These are phyloP conservation scores for Xanthia togata DNA, from an alignment of 2,888 invertebrate species.

Conservation along the genomic window DNA sequence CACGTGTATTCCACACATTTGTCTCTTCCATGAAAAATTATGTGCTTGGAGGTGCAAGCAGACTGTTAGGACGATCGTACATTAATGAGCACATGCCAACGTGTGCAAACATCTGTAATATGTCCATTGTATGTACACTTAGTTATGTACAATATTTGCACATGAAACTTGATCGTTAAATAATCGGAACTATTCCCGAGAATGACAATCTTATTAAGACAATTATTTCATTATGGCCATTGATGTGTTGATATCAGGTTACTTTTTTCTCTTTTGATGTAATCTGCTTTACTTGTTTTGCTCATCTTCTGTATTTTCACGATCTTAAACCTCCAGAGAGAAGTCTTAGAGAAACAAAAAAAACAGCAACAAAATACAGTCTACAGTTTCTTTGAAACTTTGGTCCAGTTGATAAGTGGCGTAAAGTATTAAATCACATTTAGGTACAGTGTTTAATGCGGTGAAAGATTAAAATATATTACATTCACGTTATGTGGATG, in stretches of 20 bases:
- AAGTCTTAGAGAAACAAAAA: background rate
- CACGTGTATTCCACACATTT: constrained; percentile 14
- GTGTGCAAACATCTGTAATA: constrained; percentile 20
- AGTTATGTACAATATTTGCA: constrained; percentile 29
- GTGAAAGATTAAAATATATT: background rate
- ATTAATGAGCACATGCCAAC: constrained; percentile 28
- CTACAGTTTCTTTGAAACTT: background rate
- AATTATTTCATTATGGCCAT: background rate
- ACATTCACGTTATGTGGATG: too few relatives aligned
- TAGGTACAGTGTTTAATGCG: too few relatives aligned
- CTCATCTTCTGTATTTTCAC: background rate
- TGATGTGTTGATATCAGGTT: constrained; percentile 1
- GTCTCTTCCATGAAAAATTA: constrained; percentile 37
- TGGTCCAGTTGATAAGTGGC: background rate
- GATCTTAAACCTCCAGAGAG: background rate
- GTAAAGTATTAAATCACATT: too few relatives aligned
- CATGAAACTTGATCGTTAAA: constrained; percentile 11
- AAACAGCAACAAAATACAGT: background rate
- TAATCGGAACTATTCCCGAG: background rate
- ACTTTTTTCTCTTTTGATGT: background rate
- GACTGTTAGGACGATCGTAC: background rate
- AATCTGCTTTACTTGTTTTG: constrained; percentile 1
- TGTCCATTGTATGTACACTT: background rate
- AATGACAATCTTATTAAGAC: background rate
- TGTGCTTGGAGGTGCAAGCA: constrained; percentile 39